Percentiles rank a stretch among this genome's conserved stretches.
These are phyloP conservation scores for Ciona savignyi DNA, from an alignment of 23 tunicate species.

Conservation along the genomic window DNA sequence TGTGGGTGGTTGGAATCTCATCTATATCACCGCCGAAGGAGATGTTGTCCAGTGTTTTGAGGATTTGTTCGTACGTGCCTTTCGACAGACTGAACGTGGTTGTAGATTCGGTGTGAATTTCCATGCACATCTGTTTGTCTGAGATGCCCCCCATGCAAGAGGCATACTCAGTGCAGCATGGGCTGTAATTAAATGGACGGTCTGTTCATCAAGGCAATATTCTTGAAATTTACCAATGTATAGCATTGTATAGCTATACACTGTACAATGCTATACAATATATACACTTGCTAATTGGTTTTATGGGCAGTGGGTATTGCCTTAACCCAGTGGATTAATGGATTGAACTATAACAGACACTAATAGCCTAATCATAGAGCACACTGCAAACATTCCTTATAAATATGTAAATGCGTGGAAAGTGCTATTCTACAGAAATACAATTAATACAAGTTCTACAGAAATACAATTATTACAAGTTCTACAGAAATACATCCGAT, in stretches of 20 bases:
- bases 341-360: no score
- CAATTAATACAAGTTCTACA: no score
- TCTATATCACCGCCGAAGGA: conserved; percentile 82
- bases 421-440: no score
- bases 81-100: conserved; percentile 69
- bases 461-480: no score
- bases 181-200: background rate
- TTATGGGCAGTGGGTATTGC: background rate
- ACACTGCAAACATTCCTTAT: no score
- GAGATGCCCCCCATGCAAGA: conserved; percentile 47
- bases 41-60: conserved; percentile 86
- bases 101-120: conserved; percentile 21
- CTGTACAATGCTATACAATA: no score
- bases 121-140: conserved; percentile 57
- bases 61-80: conserved; percentile 75
- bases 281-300: no score
- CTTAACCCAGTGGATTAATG: background rate
- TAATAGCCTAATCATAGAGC: no score
- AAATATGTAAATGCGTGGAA: no score
- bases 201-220: background rate
- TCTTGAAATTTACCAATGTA: background rate
- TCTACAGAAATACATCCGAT: no score
- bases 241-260: no score
- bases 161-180: conserved; percentile 11
- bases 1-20: background rate